Conservation (phyloP, 2,888 invertebrate genomes). For the Drosophila lacicola region DNA sequence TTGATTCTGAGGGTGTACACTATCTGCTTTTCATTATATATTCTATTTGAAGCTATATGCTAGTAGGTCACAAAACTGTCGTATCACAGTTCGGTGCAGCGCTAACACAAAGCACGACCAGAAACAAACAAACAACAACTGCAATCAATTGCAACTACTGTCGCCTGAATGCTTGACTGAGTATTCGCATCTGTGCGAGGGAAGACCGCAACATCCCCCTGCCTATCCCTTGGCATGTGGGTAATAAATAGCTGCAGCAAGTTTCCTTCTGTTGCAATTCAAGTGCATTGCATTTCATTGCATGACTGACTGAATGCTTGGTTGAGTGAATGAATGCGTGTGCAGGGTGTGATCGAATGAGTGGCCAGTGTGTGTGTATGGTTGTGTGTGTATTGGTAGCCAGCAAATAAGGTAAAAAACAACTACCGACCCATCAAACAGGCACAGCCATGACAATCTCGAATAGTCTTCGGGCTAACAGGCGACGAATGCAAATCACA, state of each 20-base stretch:
- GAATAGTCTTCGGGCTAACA: conserved; percentile 36
- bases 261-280: conserved; percentile 40
- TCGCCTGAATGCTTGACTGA: conserved; percentile 65
- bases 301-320: conserved; percentile 54
- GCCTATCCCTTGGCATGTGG: conserved; percentile 22
- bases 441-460: conserved; percentile 21
- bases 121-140: conserved; percentile 54
- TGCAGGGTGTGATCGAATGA: conserved; percentile 3
- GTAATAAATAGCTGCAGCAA: conserved; percentile 59
- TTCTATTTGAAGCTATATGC: neutral
- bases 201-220: neutral
- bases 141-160: conserved; percentile 74
- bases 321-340: conserved; percentile 35
- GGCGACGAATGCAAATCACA: conserved; percentile 63
- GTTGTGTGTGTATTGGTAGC: neutral
- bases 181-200: conserved; percentile 28
- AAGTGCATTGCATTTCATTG: conserved; percentile 56
- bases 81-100: conserved; percentile 17
- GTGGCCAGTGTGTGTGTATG: neutral
- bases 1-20: neutral
- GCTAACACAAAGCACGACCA: conserved; percentile 25
- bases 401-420: conserved; percentile 24
- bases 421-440: conserved; percentile 14
- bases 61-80: neutral
- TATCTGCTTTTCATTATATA: neutral